Evolutionary conservation across 2,113 vertebrate species (phyloP), one percentile per base, ranked within the genome.

Genomic region (Eulemur macaco): DNA sequence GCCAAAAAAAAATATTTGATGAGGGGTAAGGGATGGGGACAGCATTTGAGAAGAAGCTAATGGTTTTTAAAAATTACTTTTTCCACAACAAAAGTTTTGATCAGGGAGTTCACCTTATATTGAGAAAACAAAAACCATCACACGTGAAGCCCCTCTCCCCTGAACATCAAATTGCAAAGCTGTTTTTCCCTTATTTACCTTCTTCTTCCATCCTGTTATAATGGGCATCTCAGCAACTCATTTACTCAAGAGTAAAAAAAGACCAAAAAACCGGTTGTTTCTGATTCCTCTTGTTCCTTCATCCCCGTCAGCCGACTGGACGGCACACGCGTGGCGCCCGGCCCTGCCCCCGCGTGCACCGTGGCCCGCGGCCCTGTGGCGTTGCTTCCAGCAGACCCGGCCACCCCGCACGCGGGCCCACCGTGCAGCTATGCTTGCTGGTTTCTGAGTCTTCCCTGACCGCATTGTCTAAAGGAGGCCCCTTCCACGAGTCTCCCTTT

Each of bases 21-120:
- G 54, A 21, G 12, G 25, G 23, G 69, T 25, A 12, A 37, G 42
- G 25, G 14, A 81, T 14, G 18, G 14, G 15, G 17, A 17, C 25
- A 11, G 58, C 58, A 0, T 8, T 74, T 80, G 42, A 74, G 60
- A 10, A 34, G 63, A 63, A 80, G 23, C 25, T 42, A 34, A 20
- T 66, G 29, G 12, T 42, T 73, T 54, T 78, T 3, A 10, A 68
- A 91, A 86, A n/a, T 74, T 52, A 11, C 42, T 52, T 86, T 81
- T 54, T 76, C 25, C 25, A 9, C 71, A 91, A 66, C 60, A 86
- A 92, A 82, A 94, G 69, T 47, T 82, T 34, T 64, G 25, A 81
- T 18, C 45, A 31, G 12, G 8, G 21, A 47, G 13, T 39, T 97
- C n/a, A 6, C 21, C 54, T 74, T 68, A 31, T 52, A 34, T 6